These are phyloP conservation scores for Bolinopsis microptera DNA, from an alignment of 37 sponge, comb jelly and placozoan species.

Conservation along the genomic window DNA sequence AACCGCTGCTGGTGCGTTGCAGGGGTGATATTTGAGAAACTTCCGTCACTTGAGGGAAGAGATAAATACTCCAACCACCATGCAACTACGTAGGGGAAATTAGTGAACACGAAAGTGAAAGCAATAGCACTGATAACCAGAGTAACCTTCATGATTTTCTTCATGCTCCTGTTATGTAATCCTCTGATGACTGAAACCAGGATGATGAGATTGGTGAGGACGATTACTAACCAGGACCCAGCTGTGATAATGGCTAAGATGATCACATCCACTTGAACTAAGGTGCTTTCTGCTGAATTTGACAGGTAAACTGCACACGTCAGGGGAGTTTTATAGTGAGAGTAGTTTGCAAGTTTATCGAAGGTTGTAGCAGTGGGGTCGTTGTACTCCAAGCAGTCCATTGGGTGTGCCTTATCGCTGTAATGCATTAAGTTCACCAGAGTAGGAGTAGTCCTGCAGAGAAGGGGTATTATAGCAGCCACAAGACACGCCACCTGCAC, in stretches of 20 bases:
- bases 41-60: neutral
- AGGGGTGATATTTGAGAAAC: neutral
- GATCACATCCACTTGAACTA: neutral
- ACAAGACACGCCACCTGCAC: neutral
- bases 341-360: neutral
- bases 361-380: neutral
- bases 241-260: neutral
- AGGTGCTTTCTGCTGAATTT: neutral
- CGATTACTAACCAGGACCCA: neutral
- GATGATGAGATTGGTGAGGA: neutral
- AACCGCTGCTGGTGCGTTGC: neutral
- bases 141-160: neutral
- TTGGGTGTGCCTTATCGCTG: neutral
- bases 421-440: neutral
- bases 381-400: neutral
- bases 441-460: neutral
- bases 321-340: neutral
- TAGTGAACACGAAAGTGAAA: neutral
- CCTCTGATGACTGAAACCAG: neutral
- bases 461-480: neutral
- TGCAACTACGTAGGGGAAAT: neutral
- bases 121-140: neutral
- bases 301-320: neutral
- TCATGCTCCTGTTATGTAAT: neutral
- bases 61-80: neutral